Percentiles rank a stretch among this genome's conserved stretches.
phyloP scores from a whole-genome alignment of 2,888 invertebrate species.

The Aproaerema taeniolella region DNA sequence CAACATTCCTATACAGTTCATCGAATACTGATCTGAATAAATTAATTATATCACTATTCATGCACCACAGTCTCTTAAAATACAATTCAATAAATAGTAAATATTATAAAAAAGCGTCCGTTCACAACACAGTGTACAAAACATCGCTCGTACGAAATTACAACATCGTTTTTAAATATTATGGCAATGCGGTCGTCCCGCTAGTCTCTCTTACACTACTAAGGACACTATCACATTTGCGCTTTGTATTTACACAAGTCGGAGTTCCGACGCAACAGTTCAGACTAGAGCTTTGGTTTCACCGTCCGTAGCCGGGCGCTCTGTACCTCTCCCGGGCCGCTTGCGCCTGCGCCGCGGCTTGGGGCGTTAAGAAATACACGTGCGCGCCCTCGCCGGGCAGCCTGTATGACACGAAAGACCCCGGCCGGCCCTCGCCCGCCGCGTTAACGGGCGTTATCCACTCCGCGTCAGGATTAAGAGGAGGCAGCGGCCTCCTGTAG shows the following conservation, averaged over 20 bases:
- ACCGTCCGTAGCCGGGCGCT: constrained; percentile 62
- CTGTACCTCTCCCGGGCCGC: constrained; percentile 53
- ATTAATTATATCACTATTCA: constrained; percentile 62
- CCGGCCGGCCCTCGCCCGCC: constrained; percentile 65
- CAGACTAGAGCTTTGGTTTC: constrained; percentile 75
- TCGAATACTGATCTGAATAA: constrained; percentile 74
- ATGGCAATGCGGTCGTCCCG: constrained; percentile 69
- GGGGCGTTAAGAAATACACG: constrained; percentile 87
- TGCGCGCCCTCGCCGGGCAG: constrained; percentile 87
- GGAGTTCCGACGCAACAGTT: constrained; percentile 45
- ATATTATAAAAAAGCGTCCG: constrained; percentile 42
- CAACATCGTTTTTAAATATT: constrained; percentile 55
- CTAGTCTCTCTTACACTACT: constrained; percentile 71
- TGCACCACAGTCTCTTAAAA: constrained; percentile 65
- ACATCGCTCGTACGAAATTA: constrained; percentile 20
- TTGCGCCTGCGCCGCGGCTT: constrained; percentile 61
- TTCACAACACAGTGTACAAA: constrained; percentile 26
- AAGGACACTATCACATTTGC: constrained; percentile 78
- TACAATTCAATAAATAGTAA: constrained; percentile 64
- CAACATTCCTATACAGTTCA: constrained; percentile 53
- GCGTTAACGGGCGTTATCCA: constrained; percentile 65
- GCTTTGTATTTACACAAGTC: constrained; percentile 71
- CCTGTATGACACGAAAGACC: constrained; percentile 84
- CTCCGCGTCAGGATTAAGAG: constrained; percentile 78
- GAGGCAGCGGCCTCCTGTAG: constrained; percentile 75